A percentile compares a stretch with the other conserved stretches of the same genome.
Evolutionary conservation across 92 coral and sea anemone species (phyloP).

Genomic region (Epizoanthus stellaris): DNA sequence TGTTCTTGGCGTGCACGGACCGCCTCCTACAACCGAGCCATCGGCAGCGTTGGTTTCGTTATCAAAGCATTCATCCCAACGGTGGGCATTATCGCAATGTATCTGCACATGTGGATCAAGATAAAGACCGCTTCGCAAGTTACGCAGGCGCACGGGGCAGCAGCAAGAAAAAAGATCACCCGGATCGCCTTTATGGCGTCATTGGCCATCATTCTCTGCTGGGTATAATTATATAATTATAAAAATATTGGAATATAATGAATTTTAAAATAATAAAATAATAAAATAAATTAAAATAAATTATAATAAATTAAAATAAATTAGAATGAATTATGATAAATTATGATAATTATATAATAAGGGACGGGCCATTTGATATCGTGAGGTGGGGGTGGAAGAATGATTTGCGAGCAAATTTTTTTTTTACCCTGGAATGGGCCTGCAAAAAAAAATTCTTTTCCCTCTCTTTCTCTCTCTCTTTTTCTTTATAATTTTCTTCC

Average conservation of each 20-base stretch:
- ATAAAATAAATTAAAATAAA: too few species aligned
- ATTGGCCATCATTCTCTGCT: constrained; percentile 68
- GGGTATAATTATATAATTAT: constrained; percentile 43
- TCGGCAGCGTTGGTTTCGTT: constrained; percentile 60
- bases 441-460: too few species aligned
- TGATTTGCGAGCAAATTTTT: too few species aligned
- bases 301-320: background rate
- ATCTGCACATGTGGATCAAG: constrained; percentile 74
- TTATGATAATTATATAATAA: background rate
- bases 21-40: constrained; percentile 40
- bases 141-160: constrained; percentile 48
- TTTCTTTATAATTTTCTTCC: too few species aligned
- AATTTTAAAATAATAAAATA: too few species aligned
- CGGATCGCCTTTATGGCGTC: constrained; percentile 73
- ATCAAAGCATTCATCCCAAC: constrained; percentile 77
- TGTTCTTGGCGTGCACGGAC: constrained; percentile 56
- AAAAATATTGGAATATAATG: too few species aligned
- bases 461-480: too few species aligned
- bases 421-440: too few species aligned
- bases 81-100: constrained; percentile 63
- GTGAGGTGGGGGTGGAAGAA: too few species aligned
- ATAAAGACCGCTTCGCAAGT: constrained; percentile 54
- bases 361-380: too few species aligned
- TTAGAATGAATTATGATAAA: background rate
- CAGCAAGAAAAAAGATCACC: constrained; percentile 72